These are phyloP conservation scores for Aphaenogaster rudis DNA, from an alignment of 1,140 invertebrate species.

Conservation along the genomic window DNA sequence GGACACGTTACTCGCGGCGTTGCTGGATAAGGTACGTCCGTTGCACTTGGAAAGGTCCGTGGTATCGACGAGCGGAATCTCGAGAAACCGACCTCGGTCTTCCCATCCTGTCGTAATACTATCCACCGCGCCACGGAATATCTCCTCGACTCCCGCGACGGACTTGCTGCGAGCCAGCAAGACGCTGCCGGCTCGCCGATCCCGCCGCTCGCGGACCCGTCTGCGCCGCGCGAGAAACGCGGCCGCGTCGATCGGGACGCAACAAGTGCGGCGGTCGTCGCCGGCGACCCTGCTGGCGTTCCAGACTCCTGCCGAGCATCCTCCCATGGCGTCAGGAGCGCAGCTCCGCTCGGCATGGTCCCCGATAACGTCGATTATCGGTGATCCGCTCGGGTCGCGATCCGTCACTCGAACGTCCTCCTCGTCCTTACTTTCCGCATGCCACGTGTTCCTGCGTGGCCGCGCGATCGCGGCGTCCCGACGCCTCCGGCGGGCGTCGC, in stretches of 20 bases:
- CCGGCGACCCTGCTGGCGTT: background rate
- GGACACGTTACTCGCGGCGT: background rate
- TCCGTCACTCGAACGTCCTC: background rate
- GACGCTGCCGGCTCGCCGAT: background rate
- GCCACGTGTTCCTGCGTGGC: constrained; percentile 28
- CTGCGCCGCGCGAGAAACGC: constrained; percentile 28
- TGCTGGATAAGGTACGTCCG: background rate
- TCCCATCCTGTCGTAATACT: background rate
- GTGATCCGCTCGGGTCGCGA: constrained; percentile 7
- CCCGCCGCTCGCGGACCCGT: background rate
- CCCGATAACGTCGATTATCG: background rate
- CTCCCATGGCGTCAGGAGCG: background rate
- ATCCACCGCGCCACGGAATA: background rate
- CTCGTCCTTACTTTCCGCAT: background rate
- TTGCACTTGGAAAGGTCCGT: background rate
- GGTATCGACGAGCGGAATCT: background rate
- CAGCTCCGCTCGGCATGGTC: background rate
- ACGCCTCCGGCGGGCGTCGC: constrained; percentile 33
- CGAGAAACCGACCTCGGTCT: background rate
- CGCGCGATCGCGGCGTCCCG: constrained; percentile 25
- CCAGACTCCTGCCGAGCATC: background rate
- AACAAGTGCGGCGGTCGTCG: constrained; percentile 44
- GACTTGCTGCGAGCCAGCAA: background rate
- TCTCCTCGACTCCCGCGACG: background rate
- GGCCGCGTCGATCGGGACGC: constrained; percentile 26